Base-by-base conservation (phyloP, 2,113 vertebrate genomes). In the Lophochroa leadbeateri region DNA sequence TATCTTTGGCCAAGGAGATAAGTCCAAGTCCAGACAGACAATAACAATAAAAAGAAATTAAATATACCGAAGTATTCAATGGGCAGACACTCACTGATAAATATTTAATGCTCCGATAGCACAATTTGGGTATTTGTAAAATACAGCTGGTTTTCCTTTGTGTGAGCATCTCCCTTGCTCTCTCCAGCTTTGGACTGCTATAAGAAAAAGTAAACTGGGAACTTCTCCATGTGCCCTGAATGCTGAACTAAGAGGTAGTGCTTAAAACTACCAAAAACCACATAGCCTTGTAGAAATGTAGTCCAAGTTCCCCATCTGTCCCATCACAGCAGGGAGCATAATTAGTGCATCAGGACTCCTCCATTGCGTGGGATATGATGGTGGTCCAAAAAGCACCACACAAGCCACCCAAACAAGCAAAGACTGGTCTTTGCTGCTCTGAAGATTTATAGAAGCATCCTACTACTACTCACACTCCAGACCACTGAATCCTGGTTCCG, bases 1-100 rank as follows among this genome's bases (percentile, higher is more conserved):
- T 94, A 83, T 81, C 81, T 93, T 95, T 64, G 76, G 49, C 65
- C 94, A 95, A 94, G 43, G 37, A 94, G 67, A 86, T 94, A 72
- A 88, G 92, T 89, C 90, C 75, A 47, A 92, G 53, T 91, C 68
- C 83, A 97, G 92, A 91, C 61, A 93, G 52, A 96, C 82, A 96
- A 96, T 85, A 94, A 94, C 82, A 92, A 52, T 72, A 69, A 92
- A 91, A 96, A 75, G 52, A 87, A 94, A 95, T 91, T 92, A 96
- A 97, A 86, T 94, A 95, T 82, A 87, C 53, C 11, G 6, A 92
- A 92, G 75, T 94, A 90, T 35, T 96, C 82, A 88, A 65, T 75
- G 81, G 86, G 63, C n/a, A 96, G 88, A 92, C n/a, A 20, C 33
- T 90, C n/a, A 9, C 35, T 76, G 80, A 91, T 97, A 93, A 97